Evolutionary conservation across 2,797 vertebrate species (phyloP), one percentile per base, ranked within the genome.

Genomic region (Lepilemur ruficaudatus): DNA sequence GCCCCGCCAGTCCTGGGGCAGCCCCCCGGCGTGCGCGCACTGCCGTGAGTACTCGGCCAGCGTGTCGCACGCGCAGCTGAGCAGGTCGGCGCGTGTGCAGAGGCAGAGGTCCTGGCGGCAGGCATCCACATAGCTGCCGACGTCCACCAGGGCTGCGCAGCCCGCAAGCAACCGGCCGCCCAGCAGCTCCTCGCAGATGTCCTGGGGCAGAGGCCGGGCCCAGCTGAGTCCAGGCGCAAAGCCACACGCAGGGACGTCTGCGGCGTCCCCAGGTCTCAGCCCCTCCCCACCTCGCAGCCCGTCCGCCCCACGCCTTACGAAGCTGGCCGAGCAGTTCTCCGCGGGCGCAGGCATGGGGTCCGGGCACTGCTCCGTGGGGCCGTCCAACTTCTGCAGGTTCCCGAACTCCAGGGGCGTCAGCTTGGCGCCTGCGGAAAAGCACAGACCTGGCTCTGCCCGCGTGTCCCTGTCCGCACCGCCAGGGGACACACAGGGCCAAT

Each of bases 11-110:
- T 99, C 98, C 32, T 72, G 52, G 28, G 99, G 99, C 65, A 98
- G 98, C 57, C 99, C 99, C 0, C 99, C 99, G 0, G 99, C 99
- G 0, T 99, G 99, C 35, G 99, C 98, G 0, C 99, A 99, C 98
- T 99, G 99, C 15, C 99, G 98, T 22, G 99, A 99, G 95, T 99
- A 99, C 97, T 99, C 99, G 1, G 99, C 98, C 32, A 99, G 97
- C 14, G 99, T 99, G 96, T 98, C 97, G 96, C 99, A 99, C 93
- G 99, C 67, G 90, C 99, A 99, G 96, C 79, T 48, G 35, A 84
- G 57, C 0, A 0, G 63, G 63, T 82, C 12, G 0, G 2, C 0
- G 1, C 2, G 18, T 2, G 69, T 79, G 70, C 99, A 99, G 30
- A 98, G 98, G 87, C 99, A 99, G 22, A 99, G 48, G 90, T 99